Evolutionary conservation across 2,888 invertebrate genomes (phyloP), one percentile per base, ranked within the genome.

Genomic region (Exocentrus adspersus): DNA sequence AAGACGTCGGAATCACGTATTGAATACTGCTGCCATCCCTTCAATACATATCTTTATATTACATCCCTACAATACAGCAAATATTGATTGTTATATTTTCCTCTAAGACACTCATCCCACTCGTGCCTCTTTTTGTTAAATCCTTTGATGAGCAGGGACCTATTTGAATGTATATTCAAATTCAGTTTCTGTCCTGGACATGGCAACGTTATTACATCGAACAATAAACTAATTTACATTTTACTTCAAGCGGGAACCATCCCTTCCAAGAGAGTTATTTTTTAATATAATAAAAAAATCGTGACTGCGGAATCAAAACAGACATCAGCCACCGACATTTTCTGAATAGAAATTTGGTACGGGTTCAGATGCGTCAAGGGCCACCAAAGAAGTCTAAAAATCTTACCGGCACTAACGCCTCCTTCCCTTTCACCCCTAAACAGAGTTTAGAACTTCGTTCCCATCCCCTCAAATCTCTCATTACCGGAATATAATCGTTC

Each of bases 1-100:
- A 71, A 69, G 64, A 65, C 65, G 68, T 71, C 64, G 71, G 64
- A 61, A 68, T 51, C 32, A 16, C 51, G 19, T 69, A 65, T 60
- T 65, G 60, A 59, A 52, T 61, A 65, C n/a, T n/a, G n/a, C n/a
- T n/a, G n/a, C 61, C 46, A 42, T 62, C 32, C 51, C 30, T 24
- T 3, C 24, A 24, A 24, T 24, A 24, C 4, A n/a, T n/a, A n/a
- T n/a, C n/a, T n/a, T n/a, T n/a, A n/a, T n/a, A n/a, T n/a, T n/a
- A n/a, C n/a, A n/a, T n/a, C n/a, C n/a, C n/a, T n/a, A n/a, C n/a
- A n/a, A n/a, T n/a, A n/a, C n/a, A n/a, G n/a, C n/a, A n/a, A n/a
- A n/a, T n/a, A n/a, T n/a, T n/a, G n/a, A n/a, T n/a, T n/a, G n/a
- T n/a, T n/a, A n/a, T n/a, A n/a, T n/a, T n/a, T n/a, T n/a, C n/a